phyloP scores from a whole-genome alignment of 2,888 invertebrate genomes.

The Pollenia amentaria region DNA sequence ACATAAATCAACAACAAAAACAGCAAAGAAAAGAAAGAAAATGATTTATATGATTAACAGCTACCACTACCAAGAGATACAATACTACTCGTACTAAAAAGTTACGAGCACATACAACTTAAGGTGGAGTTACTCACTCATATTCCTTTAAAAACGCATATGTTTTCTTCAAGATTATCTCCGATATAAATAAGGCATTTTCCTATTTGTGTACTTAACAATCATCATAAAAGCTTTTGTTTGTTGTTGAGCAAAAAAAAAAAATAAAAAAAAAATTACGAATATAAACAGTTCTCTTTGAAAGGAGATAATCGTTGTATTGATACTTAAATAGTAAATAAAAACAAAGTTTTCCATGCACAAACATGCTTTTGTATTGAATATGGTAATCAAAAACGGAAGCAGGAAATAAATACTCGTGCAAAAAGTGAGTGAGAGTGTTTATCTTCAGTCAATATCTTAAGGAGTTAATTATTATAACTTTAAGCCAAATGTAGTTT shows the following conservation, averaged over 20 bases:
- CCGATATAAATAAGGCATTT: neutral
- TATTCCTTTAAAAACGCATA: constrained; percentile 14
- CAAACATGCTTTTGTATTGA: constrained; percentile 25
- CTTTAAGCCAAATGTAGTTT: constrained; percentile 42
- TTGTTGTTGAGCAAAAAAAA: constrained; percentile 7
- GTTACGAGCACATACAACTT: neutral
- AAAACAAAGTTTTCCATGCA: neutral
- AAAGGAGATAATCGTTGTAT: constrained; percentile 62
- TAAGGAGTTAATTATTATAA: constrained; percentile 50
- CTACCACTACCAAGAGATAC: constrained; percentile 11
- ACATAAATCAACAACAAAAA: constrained; percentile 83
- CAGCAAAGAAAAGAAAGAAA: constrained; percentile 70
- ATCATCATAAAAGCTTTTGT: constrained; percentile 72
- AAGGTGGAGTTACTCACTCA: constrained; percentile 22
- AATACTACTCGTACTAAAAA: constrained; percentile 1
- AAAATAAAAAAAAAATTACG: constrained; percentile 14
- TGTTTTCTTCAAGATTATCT: constrained; percentile 64
- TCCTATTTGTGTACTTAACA: constrained; percentile 54
- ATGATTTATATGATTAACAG: constrained; percentile 78
- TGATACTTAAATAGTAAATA: constrained; percentile 62
- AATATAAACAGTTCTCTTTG: constrained; percentile 11
- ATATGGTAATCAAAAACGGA: constrained; percentile 80
- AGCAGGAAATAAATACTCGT: constrained; percentile 43
- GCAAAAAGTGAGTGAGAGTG: neutral
- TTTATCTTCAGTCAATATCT: constrained; percentile 20